phyloP scores from a whole-genome alignment of 2,888 invertebrate genomes.

The Sialis lutaria region DNA sequence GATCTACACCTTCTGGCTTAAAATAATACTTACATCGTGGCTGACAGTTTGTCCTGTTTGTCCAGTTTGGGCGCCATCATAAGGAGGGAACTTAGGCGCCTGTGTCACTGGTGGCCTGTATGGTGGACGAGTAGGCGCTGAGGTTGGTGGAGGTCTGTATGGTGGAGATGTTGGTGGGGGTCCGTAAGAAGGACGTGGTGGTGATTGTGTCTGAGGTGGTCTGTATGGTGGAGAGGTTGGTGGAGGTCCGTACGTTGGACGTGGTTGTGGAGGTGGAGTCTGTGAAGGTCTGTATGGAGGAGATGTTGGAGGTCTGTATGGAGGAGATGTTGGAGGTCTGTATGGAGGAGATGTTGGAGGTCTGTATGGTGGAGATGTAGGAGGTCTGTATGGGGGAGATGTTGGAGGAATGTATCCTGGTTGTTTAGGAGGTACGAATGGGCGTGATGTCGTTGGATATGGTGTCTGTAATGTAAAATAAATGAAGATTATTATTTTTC shows the following conservation, averaged over 20 bases:
- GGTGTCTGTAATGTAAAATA: not conserved
- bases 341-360: slow-evolving; percentile 9
- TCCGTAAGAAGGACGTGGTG: slow-evolving; percentile 10
- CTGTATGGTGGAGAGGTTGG: slow-evolving; percentile 3
- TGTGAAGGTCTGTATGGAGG: slow-evolving; percentile 6
- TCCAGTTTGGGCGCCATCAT: slow-evolving; percentile 5
- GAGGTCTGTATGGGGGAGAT: slow-evolving; percentile 15
- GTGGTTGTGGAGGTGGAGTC: slow-evolving; percentile 7
- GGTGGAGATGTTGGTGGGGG: slow-evolving; percentile 9
- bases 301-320: slow-evolving; percentile 6
- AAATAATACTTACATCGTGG: too few relatives aligned
- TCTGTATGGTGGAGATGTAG: slow-evolving; percentile 11
- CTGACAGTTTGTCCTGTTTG: not conserved
- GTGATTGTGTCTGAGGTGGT: slow-evolving; percentile 6
- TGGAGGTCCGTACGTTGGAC: slow-evolving; percentile 8
- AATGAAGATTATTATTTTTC: too few relatives aligned
- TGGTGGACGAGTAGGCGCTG: slow-evolving; percentile 6
- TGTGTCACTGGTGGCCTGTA: slow-evolving; percentile 8
- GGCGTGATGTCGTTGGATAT: not conserved
- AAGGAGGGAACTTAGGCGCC: slow-evolving; percentile 6
- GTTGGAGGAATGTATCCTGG: slow-evolving; percentile 17
- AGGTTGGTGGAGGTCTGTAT: slow-evolving; percentile 4
- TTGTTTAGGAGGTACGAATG: slow-evolving; percentile 13
- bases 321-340: slow-evolving; percentile 9
- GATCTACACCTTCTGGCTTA: too few relatives aligned